Evolutionary conservation across 2,888 invertebrate genomes (phyloP), one percentile per base, ranked within the genome.

Genomic region (Acrocyrtus sp.): DNA sequence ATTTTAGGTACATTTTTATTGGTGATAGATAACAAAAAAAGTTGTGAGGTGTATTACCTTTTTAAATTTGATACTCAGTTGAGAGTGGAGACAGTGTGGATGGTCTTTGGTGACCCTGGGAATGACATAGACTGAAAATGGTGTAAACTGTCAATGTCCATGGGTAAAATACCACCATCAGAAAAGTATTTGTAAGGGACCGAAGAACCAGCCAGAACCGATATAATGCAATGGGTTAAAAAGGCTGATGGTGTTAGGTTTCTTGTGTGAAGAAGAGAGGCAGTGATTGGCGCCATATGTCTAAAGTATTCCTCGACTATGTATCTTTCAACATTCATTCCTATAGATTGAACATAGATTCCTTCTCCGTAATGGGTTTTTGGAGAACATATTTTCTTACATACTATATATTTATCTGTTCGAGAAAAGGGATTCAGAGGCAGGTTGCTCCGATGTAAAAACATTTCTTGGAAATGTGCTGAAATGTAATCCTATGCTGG

Each of bases 271-370:
- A 41, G 57, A 50, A 50, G 22, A 19, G 24, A 72, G 63, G 41
- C n/a, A 56, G 66, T 43, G 66, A 61, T 73, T 62, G 73, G 73
- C 73, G 73, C 73, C 73, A 62, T 57, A 57, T 54, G 56, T 68
- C 65, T 63, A 41, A 61, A 34, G 34, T 34, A 34, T 34, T 34
- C 34, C 5, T 12, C 34, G 34, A 34, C 34, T 34, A 8, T 34
- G 12, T n/a, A n/a, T n/a, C n/a, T n/a, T n/a, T n/a, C n/a, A n/a
- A 60, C 50, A 62, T 62, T 51, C n/a, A n/a, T 62, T 41, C 41
- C 17, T 50, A 41, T 48, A 48, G 48, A 61, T 56, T 22, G 41
- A 48, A 27, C 12, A 47, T 41, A 29, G 15, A n/a, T n/a, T n/a
- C n/a, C n/a, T n/a, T n/a, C 17, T 17, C n/a, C 19, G 26, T 53